These are phyloP conservation scores for Neosilurus hyrtlii DNA, from an alignment of 2,797 vertebrate species.

Conservation along the genomic window DNA sequence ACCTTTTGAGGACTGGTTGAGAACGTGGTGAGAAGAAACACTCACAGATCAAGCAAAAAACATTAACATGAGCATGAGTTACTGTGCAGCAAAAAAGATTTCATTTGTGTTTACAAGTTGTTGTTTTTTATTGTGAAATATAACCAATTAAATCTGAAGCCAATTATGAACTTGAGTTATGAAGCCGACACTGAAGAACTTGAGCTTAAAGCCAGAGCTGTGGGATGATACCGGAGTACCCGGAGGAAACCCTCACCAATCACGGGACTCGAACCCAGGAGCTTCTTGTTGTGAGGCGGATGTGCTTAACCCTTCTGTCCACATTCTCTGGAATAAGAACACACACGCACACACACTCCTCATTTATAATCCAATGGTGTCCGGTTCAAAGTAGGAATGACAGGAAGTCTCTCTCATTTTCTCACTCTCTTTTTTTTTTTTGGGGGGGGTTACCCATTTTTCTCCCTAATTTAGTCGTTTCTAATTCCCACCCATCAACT, in stretches of 20 bases:
- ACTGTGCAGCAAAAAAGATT: background rate
- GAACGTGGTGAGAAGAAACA: background rate
- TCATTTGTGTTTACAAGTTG: background rate
- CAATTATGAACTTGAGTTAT: background rate
- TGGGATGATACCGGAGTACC: no score
- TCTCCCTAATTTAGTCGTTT: no score
- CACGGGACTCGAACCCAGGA: no score
- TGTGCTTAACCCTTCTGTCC: no score
- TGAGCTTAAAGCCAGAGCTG: background rate
- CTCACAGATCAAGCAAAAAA: background rate
- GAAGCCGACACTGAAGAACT: background rate
- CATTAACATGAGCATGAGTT: background rate
- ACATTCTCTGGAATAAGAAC: no score
- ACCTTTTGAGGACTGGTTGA: background rate
- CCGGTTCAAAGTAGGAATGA: background rate
- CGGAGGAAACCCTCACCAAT: no score
- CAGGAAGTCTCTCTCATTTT: background rate
- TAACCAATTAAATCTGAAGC: background rate
- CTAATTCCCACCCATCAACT: no score
- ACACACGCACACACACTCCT: background rate
- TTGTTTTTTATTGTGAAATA: no score
- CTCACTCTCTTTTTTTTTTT: no score
- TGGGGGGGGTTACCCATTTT: no score
- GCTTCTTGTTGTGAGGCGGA: no score
- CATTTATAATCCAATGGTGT: conserved; percentile 10